Base-by-base conservation (phyloP, 2,888 invertebrate genomes). In the Polymixis flavicincta region DNA sequence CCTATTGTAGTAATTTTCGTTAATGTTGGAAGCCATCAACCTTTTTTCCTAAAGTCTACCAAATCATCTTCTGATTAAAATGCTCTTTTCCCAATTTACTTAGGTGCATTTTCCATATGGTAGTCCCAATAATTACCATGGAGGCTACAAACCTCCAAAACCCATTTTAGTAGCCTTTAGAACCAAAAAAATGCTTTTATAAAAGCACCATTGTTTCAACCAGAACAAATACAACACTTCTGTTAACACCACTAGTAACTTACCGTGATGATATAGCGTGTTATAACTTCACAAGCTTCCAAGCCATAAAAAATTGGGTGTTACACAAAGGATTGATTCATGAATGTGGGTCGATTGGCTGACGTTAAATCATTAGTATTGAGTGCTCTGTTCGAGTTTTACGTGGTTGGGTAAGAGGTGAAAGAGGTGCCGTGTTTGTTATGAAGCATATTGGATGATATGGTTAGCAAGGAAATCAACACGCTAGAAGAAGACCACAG, bases 261-360 rank as follows among this genome's bases (percentile, higher is more conserved):
- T 14, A 69, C 63, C 52, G 28, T 81, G 76, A 69, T 28, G 52
- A 17, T 54, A 25, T 45, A 8, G 14, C 55, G 25, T 65, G 50
- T 28, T 37, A 25, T 50, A 60, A 65, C 50, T 28, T 28, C 42
- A 60, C 48, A 8, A 76, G 50, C 37, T 76, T 45, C 7, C 1
- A 70, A 52, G 54, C 60, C 28, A 76, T 76, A 76, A 80, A 78
- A 76, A 59, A 50, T 63, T 14, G 25, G 25, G 0, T 81, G 2
- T n/a, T 61, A 28, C 45, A 66, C 79, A 80, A 82, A 82, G 82
- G 37, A 77, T 65, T 65, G 59, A 82, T 80, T 82, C 77, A 82
- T 61, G 32, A 60, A 76, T 61, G 54, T 76, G 17, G 55, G 82
- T 77, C 52, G 11, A 71, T 52, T 61, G 71, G 8, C 2, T 66